phyloP scores from a whole-genome alignment of 1,140 invertebrate species.

The Gryon sp. region DNA sequence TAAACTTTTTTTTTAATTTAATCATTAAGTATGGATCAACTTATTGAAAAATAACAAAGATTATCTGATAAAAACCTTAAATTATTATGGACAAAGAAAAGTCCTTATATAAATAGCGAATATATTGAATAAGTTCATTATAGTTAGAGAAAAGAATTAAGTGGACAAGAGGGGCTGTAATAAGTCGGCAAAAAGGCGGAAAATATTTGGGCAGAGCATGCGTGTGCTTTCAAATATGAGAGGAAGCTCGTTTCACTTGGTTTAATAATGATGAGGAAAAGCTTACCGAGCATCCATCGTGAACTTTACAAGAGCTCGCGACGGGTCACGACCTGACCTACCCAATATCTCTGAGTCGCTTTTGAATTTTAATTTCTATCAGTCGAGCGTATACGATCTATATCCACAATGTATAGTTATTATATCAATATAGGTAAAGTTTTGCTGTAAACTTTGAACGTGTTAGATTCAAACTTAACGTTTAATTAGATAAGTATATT shows the following conservation, averaged over 20 bases:
- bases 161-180: slow-evolving; percentile 4
- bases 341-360: slow-evolving; percentile 71
- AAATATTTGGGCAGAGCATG: slow-evolving; percentile 37
- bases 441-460: slow-evolving; percentile 6
- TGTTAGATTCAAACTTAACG: too few species aligned
- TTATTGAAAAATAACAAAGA: too few species aligned
- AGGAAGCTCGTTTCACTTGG: slow-evolving; percentile 52
- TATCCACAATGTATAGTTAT: slow-evolving; percentile 40
- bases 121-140: slow-evolving; percentile 11
- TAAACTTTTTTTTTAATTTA: too few species aligned
- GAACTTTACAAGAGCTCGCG: slow-evolving; percentile 67
- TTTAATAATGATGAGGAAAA: slow-evolving; percentile 67
- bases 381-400: slow-evolving; percentile 36
- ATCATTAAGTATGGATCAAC: too few species aligned
- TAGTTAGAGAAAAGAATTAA: not conserved
- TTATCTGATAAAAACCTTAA: too few species aligned
- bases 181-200: slow-evolving; percentile 25
- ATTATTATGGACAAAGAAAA: too few species aligned
- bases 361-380: slow-evolving; percentile 74
- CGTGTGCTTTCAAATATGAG: slow-evolving; percentile 17
- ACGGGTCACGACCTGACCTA: slow-evolving; percentile 69
- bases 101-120: too few species aligned
- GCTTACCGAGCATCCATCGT: slow-evolving; percentile 56
- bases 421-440: slow-evolving; percentile 18
- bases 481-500: too few species aligned